phyloP scores from a whole-genome alignment of 2,888 invertebrate genomes.

The Amphipyra tragopoginis region DNA sequence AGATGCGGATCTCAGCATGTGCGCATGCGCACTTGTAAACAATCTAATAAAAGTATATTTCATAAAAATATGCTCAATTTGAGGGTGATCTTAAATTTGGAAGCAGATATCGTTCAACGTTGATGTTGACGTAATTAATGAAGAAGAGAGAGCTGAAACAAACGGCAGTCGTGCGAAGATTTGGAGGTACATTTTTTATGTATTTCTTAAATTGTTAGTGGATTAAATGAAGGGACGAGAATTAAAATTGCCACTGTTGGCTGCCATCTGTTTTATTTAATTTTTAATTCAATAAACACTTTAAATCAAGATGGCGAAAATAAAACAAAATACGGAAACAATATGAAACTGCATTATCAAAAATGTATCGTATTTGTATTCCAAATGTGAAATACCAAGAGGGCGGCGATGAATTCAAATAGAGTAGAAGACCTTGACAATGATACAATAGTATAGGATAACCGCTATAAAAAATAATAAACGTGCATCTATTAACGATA shows the following conservation, averaged over 20 bases:
- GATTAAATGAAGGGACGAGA: not conserved
- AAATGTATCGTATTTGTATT: constrained; percentile 78
- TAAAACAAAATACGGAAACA: constrained; percentile 62
- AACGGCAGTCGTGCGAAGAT: not conserved
- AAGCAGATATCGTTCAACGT: not conserved
- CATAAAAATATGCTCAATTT: not conserved
- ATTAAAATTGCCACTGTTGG: constrained; percentile 14
- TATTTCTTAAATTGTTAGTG: not conserved
- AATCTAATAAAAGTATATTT: not conserved
- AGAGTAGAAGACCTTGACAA: constrained; percentile 84
- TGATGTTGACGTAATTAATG: not conserved
- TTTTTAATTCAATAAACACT: constrained; percentile 1
- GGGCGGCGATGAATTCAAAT: constrained; percentile 84
- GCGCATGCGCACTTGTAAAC: constrained; percentile 6
- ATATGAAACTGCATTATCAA: constrained; percentile 66
- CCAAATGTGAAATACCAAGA: constrained; percentile 78
- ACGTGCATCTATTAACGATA: constrained; percentile 25
- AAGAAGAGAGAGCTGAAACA: not conserved
- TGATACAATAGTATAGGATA: constrained; percentile 79
- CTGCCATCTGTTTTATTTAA: not conserved
- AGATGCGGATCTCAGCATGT: not conserved
- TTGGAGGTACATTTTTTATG: not conserved
- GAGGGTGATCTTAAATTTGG: not conserved
- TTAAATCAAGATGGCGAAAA: constrained; percentile 33
- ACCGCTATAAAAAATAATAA: constrained; percentile 73